These are phyloP conservation scores for Euschistus heros DNA, from an alignment of 1,140 invertebrate species.

Conservation along the genomic window DNA sequence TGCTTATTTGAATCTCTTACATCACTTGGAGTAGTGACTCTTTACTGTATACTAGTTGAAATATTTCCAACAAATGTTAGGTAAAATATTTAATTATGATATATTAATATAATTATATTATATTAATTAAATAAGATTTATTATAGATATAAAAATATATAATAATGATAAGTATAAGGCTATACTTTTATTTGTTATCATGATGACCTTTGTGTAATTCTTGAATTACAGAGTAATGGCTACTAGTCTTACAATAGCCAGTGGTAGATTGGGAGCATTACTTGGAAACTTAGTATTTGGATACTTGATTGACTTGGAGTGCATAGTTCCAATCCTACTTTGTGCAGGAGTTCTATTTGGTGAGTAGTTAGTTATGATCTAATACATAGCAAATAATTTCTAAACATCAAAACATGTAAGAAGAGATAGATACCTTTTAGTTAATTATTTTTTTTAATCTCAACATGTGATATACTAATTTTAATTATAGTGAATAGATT, in stretches of 20 bases:
- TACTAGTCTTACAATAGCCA: slow-evolving; percentile 56
- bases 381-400: neutral
- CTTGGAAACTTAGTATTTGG: slow-evolving; percentile 57
- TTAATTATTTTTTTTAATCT: too few relatives aligned
- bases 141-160: neutral
- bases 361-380: slow-evolving; percentile 39
- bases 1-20: slow-evolving; percentile 65
- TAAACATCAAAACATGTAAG: too few relatives aligned
- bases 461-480: too few relatives aligned
- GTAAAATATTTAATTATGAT: slow-evolving; percentile 35
- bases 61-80: slow-evolving; percentile 67
- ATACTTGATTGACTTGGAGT: slow-evolving; percentile 60
- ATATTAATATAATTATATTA: neutral
- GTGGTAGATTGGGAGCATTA: slow-evolving; percentile 56
- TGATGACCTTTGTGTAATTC: neutral
- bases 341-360: slow-evolving; percentile 56
- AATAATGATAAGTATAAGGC: neutral
- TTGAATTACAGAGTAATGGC: slow-evolving; percentile 54
- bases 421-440: too few relatives aligned
- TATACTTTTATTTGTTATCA: neutral
- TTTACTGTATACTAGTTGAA: slow-evolving; percentile 64
- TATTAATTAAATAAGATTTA: neutral
- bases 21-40: slow-evolving; percentile 58
- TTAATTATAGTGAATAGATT: too few relatives aligned
- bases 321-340: slow-evolving; percentile 52